Evolutionary conservation across 2,113 vertebrate genomes (phyloP).

Genomic region (Sula dactylatra): DNA sequence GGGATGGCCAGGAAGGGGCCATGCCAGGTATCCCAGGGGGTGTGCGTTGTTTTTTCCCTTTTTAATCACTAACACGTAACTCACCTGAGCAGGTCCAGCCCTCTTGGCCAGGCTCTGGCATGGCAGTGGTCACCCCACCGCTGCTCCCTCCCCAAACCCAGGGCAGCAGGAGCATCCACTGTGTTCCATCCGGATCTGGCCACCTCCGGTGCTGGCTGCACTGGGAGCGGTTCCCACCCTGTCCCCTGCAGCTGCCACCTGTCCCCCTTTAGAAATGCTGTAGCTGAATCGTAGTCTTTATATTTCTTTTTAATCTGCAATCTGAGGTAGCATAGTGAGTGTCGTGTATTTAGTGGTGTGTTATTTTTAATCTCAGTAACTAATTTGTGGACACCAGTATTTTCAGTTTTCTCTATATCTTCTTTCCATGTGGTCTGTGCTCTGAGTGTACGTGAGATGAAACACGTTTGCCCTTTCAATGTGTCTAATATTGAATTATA

Average conservation of each 20-base stretch:
- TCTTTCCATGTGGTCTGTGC: conserved; percentile 77
- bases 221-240: conserved; percentile 35
- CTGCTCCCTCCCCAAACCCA: neutral
- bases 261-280: conserved; percentile 13
- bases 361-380: conserved; percentile 69
- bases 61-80: conserved; percentile 24
- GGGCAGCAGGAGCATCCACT: neutral
- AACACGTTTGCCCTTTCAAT: conserved; percentile 86
- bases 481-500: conserved; percentile 88
- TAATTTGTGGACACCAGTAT: conserved; percentile 74
- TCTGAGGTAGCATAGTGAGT: conserved; percentile 76
- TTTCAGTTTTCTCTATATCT: conserved; percentile 66
- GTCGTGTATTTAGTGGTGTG: conserved; percentile 76
- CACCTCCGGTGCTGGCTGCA: neutral
- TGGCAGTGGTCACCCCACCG: neutral
- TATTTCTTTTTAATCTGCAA: conserved; percentile 68
- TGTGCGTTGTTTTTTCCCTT: neutral
- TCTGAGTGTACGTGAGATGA: conserved; percentile 84
- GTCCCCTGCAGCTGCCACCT: conserved; percentile 54
- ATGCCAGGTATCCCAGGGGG: neutral
- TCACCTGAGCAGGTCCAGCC: neutral
- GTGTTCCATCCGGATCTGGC: neutral
- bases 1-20: neutral
- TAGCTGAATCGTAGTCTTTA: conserved; percentile 68
- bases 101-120: neutral